Base-by-base conservation (phyloP, 2,113 vertebrate genomes). In the Coregonus clupeaformis region DNA sequence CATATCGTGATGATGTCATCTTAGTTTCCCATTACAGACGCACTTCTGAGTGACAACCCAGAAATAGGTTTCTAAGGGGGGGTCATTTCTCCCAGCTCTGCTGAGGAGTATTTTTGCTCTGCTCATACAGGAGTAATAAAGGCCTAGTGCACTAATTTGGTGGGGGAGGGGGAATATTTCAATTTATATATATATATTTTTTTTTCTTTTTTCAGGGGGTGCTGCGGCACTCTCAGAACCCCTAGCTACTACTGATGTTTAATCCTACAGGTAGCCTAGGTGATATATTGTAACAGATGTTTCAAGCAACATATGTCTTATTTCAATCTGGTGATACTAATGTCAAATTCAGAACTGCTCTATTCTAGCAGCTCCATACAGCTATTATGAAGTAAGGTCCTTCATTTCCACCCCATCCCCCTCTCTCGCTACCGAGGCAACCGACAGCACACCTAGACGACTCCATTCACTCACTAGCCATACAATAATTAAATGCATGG, bases 21-120 rank as follows among this genome's bases (percentile, higher is more conserved):
- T 4, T 73, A 67, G n/a, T 86, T 89, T 86, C 86, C 84, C 75
- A 82, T 86, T 79, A 86, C 67, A 68, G 59, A 75, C 14, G 29
- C 67, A n/a, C 74, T 70, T 73, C 57, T 80, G 75, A 27, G 36
- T 42, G 36, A 80, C 84, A 68, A 71, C 67, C 68, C 7, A 36
- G 36, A 36, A 36, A 9, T 36, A 36, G 36, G 36, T 36, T 36
- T 36, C 36, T 36, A 9, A 36, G 29, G 29, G 29, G 36, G 36
- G 36, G 36, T 36, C 0, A 36, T 36, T 36, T 36, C 32, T 36
- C 32, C 6, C 32, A 36, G n/a, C 36, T 36, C 36, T 42, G 36
- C 36, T 42, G 36, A 42, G 36, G 0, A 42, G 36, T 12, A 42
- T 42, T 42, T 42, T 7, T 36, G 36, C 36, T 9, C 36, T 7